Evolutionary conservation across 2,888 invertebrate genomes (phyloP), one percentile per base, ranked within the genome.

Genomic region (Atethmia centrago): DNA sequence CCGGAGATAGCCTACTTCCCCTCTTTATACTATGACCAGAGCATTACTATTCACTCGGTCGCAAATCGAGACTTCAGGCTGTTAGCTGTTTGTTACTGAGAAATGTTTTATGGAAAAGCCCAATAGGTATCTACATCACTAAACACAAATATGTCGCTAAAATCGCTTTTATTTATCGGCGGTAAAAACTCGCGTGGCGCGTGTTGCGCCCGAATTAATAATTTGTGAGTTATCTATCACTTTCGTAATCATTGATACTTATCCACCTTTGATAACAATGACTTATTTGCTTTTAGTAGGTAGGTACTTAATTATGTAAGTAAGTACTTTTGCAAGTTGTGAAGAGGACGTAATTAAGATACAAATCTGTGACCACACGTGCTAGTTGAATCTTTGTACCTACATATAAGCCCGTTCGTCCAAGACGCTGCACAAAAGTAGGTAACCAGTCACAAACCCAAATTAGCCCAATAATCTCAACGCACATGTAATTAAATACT

Each of bases 211-310:
- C 7, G 12, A n/a, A 49, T 49, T 16, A 40, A 28, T 62, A 72
- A 59, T 49, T 58, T 42, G n/a, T 21, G 31, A 31, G 47, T 72
- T 47, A 73, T 73, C 65, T 58, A 21, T 64, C 19, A 65, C 56
- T 49, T 51, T 31, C 49, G 56, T 51, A 42, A 56, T 62, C 45
- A 71, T 21, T 62, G 47, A 73, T 40, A 40, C 49, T n/a, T 7
- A 25, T 28, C 4, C 14, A 72, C n/a, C 14, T 47, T 49, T 65
- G 56, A 74, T 62, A 47, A 47, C 21, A 67, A 36, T 56, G 1
- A 25, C 28, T 28, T 25, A 25, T 73, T 71, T 59, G 0, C 4
- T 45, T 25, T 61, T 49, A 69, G 25, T 28, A 28, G 28, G 21
- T 36, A 36, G 3, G 36, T 31, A 31, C 31, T 3, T 31, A 31